Percentiles rank a stretch among this genome's conserved stretches.
These are phyloP conservation scores for Porites lobata DNA, from an alignment of 92 coral and sea anemone species.

Conservation along the genomic window DNA sequence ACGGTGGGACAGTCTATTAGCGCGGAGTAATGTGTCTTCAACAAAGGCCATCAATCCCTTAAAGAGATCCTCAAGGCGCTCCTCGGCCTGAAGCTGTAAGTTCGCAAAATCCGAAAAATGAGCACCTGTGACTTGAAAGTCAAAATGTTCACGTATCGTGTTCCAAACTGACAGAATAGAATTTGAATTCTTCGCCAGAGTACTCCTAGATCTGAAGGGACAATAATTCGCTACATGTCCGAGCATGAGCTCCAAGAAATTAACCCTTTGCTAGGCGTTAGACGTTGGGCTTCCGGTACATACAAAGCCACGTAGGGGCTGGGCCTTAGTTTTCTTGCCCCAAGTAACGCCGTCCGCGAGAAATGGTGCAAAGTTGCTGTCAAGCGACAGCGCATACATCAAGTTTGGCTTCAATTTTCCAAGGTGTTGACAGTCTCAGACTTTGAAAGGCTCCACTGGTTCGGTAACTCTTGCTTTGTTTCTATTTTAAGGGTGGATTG, in stretches of 20 bases:
- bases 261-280: conserved; percentile 34
- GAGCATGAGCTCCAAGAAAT: conserved; percentile 16
- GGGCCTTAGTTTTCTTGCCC: conserved; percentile 32
- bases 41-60: conserved; percentile 54
- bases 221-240: conserved; percentile 60
- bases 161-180: conserved; percentile 50
- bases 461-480: conserved; percentile 11
- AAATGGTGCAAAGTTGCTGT: conserved; percentile 34
- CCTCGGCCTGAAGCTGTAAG: conserved; percentile 37
- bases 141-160: conserved; percentile 56
- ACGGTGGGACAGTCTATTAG: conserved; percentile 41
- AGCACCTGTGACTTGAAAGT: conserved; percentile 67
- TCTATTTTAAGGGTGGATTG: not conserved
- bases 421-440: conserved; percentile 30
- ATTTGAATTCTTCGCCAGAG: conserved; percentile 38
- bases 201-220: conserved; percentile 32
- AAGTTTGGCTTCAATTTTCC: conserved; percentile 45
- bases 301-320: conserved; percentile 28
- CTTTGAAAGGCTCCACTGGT: conserved; percentile 50
- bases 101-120: conserved; percentile 45
- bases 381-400: conserved; percentile 8
- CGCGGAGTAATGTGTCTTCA: conserved; percentile 34
- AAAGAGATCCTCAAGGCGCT: conserved; percentile 57
- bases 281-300: conserved; percentile 16
- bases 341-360: conserved; percentile 3